These are phyloP conservation scores for Dione juno DNA, from an alignment of 2,888 invertebrate species.

Conservation along the genomic window DNA sequence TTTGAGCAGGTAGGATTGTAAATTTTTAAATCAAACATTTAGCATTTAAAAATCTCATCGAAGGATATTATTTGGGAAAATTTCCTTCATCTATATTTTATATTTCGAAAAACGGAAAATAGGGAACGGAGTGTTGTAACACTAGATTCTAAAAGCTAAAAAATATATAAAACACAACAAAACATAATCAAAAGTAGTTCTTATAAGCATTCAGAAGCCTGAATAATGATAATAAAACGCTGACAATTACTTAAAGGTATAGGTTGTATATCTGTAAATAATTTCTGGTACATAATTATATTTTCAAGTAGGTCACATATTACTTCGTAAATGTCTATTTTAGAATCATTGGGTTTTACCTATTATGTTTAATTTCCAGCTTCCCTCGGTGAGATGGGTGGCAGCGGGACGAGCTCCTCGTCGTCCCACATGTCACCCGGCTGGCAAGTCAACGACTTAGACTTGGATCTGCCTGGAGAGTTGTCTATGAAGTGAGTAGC, in stretches of 20 bases:
- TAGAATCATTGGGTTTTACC: not conserved
- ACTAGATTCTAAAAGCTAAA: no score
- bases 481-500: slow-evolving; percentile 76
- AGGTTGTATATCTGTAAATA: not conserved
- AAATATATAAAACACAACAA: no score
- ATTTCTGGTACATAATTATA: not conserved
- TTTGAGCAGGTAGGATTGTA: no score
- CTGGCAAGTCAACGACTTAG: slow-evolving; percentile 81
- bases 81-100: no score
- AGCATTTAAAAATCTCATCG: no score
- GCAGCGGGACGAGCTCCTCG: slow-evolving; percentile 76
- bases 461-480: slow-evolving; percentile 75
- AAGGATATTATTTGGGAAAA: no score
- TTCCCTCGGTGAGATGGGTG: slow-evolving; percentile 74
- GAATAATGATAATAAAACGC: not conserved
- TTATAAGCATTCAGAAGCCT: not conserved
- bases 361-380: slow-evolving; percentile 54
- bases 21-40: no score
- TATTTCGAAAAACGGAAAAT: no score
- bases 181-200: not conserved
- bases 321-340: not conserved
- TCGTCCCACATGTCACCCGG: slow-evolving; percentile 79
- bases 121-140: no score
- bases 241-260: not conserved
- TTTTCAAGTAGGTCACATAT: not conserved